These are phyloP conservation scores for Rhadinocentrus ornatus DNA, from an alignment of 2,797 vertebrate genomes.

Conservation along the genomic window DNA sequence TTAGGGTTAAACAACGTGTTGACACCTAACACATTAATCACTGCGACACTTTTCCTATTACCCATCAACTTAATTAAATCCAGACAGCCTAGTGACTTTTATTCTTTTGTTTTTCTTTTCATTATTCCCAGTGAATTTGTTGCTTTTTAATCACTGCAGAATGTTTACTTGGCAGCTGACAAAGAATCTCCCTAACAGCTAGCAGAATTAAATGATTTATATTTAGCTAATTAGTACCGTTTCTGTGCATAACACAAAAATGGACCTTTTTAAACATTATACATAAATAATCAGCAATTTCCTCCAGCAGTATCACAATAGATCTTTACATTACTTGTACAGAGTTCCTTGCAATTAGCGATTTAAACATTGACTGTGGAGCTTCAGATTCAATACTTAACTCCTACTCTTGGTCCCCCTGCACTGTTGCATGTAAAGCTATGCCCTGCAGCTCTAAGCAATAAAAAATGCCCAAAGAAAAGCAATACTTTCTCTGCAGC, in stretches of 20 bases:
- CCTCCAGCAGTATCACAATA: conserved; percentile 1
- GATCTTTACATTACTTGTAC: background rate
- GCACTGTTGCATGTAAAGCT: conserved; percentile 31
- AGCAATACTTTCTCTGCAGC: conserved; percentile 35
- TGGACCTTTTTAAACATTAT: background rate
- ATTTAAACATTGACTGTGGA: conserved; percentile 10
- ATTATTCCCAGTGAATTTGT: background rate
- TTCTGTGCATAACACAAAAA: conserved; percentile 14
- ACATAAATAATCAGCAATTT: conserved; percentile 9
- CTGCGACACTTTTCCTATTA: background rate
- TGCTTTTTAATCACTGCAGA: conserved; percentile 37
- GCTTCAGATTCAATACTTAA: conserved; percentile 40
- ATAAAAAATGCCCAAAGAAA: conserved; percentile 32
- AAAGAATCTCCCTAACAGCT: conserved; percentile 18
- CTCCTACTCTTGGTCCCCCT: conserved; percentile 12
- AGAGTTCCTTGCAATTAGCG: conserved; percentile 20
- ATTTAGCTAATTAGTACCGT: conserved; percentile 14
- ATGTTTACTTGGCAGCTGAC: conserved; percentile 34
- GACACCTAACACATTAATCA: too few relatives aligned
- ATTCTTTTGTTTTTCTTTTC: background rate
- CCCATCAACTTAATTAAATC: background rate
- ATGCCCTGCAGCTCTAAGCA: conserved; percentile 26
- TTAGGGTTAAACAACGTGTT: too few relatives aligned
- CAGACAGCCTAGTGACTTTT: background rate
- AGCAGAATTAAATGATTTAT: conserved; percentile 35